Conservation (phyloP, 2,113 vertebrate genomes). For the Rutilus rutilus region DNA sequence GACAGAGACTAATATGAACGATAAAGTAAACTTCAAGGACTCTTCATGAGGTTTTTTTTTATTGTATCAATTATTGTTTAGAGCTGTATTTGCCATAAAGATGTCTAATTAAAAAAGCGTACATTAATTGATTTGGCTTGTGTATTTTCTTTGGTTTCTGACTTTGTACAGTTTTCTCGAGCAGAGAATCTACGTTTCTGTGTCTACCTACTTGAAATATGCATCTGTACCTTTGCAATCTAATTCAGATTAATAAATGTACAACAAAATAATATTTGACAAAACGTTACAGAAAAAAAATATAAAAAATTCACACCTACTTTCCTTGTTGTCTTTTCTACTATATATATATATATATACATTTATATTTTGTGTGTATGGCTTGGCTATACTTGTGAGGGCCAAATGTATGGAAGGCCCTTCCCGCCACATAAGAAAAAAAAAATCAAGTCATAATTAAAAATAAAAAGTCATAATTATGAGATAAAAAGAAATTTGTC, state of each 20-base stretch:
- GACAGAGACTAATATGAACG: constrained; percentile 15
- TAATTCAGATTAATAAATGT: background rate
- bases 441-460: too few relatives aligned
- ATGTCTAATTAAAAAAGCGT: constrained; percentile 56
- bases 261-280: background rate
- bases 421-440: too few relatives aligned
- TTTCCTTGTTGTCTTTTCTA: too few relatives aligned
- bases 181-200: background rate
- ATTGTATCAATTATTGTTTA: constrained; percentile 63
- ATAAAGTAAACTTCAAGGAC: constrained; percentile 39
- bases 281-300: background rate
- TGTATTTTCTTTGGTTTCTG: background rate
- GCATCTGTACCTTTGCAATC: background rate
- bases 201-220: background rate
- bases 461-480: too few relatives aligned
- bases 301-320: too few relatives aligned
- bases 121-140: constrained; percentile 13
- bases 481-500: too few relatives aligned
- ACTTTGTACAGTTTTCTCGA: background rate
- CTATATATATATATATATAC: too few relatives aligned
- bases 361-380: too few relatives aligned
- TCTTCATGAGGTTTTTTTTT: constrained; percentile 56
- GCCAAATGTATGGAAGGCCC: too few relatives aligned
- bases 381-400: too few relatives aligned
- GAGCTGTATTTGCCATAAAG: constrained; percentile 62